phyloP scores from a whole-genome alignment of 2,113 vertebrate species.

The Nothocercus julius region DNA sequence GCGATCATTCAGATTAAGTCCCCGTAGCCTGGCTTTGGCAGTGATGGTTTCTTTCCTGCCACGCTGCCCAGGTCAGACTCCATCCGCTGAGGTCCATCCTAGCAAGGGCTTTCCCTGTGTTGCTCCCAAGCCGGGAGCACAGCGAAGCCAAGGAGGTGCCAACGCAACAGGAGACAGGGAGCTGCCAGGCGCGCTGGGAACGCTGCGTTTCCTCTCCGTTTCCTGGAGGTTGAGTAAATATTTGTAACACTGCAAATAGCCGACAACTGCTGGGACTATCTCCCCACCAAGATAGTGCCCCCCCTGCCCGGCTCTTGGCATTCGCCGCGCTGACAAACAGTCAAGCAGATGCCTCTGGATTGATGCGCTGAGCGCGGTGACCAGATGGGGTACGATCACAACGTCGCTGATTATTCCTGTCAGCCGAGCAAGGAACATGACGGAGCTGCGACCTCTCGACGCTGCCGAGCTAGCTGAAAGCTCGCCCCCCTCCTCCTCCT shows the following conservation, averaged over 20 bases:
- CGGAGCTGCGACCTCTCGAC: accelerated
- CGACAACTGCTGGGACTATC: accelerated
- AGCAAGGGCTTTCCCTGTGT: neutral
- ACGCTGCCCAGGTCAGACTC: neutral
- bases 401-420: accelerated
- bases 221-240: neutral
- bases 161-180: neutral
- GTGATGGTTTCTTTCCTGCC: neutral
- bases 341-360: neutral
- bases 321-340: accelerated
- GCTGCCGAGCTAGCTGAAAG: neutral
- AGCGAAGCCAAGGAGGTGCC: accelerated
- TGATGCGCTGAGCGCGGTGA: accelerated
- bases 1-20: neutral
- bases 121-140: neutral
- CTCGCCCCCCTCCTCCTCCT: neutral
- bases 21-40: constrained; percentile 4
- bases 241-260: neutral
- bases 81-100: constrained; percentile 12
- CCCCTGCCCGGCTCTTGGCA: accelerated
- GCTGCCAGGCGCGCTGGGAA: neutral
- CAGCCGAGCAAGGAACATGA: neutral
- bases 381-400: neutral
- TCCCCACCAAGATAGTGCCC: accelerated
- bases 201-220: neutral